These are phyloP conservation scores for Cephalopterus ornatus DNA, from an alignment of 2,113 vertebrate genomes.

Conservation along the genomic window DNA sequence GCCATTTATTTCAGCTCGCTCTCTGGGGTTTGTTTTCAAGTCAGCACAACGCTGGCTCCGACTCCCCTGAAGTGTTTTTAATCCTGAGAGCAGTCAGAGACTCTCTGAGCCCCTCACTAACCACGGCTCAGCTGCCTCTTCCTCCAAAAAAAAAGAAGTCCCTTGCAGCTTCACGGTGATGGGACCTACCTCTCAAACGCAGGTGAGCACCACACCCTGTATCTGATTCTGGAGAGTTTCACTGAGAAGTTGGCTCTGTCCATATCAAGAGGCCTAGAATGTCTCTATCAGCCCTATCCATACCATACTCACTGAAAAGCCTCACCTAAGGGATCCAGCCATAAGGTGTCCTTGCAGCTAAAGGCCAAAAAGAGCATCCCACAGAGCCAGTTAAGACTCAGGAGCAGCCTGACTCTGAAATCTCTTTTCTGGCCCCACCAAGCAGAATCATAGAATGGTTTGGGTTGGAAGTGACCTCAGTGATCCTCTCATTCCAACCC, in stretches of 20 bases:
- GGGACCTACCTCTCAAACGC: background rate
- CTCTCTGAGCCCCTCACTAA: background rate
- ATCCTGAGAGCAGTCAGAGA: background rate
- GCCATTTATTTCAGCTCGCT: conserved; percentile 61
- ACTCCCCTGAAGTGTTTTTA: conserved; percentile 21
- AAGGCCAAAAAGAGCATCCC: background rate
- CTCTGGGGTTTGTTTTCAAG: conserved; percentile 53
- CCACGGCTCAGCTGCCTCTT: background rate
- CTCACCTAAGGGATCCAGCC: background rate
- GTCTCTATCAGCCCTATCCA: background rate
- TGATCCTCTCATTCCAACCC: background rate
- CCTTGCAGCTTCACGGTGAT: rapidly evolving
- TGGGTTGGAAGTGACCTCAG: background rate
- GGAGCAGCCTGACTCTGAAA: background rate
- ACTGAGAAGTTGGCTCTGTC: background rate
- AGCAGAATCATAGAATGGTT: background rate
- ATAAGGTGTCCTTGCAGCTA: background rate
- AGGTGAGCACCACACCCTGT: background rate
- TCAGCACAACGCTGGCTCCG: background rate
- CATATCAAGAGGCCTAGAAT: background rate
- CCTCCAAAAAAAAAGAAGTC: background rate
- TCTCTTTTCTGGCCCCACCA: background rate
- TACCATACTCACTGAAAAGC: background rate
- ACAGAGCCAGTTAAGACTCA: background rate
- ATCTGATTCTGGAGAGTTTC: background rate